Conservation (phyloP, 2,113 vertebrate species). For the Puma concolor region DNA sequence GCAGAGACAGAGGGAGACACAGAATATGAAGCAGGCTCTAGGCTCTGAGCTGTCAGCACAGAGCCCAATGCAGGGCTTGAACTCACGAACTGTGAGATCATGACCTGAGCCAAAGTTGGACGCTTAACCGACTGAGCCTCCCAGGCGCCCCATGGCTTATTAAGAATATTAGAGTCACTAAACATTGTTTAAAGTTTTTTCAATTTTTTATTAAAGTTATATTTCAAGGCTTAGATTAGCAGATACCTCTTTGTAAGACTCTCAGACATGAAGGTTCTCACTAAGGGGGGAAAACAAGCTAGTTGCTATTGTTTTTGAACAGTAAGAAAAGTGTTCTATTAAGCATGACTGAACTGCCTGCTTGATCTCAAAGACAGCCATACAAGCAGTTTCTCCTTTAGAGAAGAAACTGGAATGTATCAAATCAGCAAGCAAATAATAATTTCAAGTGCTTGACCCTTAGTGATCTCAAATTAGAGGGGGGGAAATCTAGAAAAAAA, state of each 20-base stretch:
- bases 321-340: neutral
- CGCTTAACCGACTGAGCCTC: too few relatives aligned
- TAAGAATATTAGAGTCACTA: neutral
- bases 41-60: too few relatives aligned
- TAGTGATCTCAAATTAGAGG: constrained; percentile 4
- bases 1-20: too few relatives aligned
- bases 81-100: too few relatives aligned
- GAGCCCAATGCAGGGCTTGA: too few relatives aligned
- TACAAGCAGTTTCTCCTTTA: constrained; percentile 58
- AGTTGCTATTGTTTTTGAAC: constrained; percentile 32
- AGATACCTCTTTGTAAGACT: neutral
- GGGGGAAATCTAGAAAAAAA: neutral
- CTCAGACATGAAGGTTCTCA: neutral
- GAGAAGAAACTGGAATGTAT: constrained; percentile 52
- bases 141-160: neutral
- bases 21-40: too few relatives aligned
- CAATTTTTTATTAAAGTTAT: neutral
- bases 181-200: neutral
- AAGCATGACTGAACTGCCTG: constrained; percentile 7
- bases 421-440: constrained; percentile 58
- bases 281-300: neutral
- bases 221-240: constrained; percentile 9
- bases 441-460: constrained; percentile 19
- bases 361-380: constrained; percentile 62
- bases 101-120: too few relatives aligned